Evolutionary conservation across 2,797 vertebrate genomes (phyloP), one percentile per base, ranked within the genome.

Genomic region (Sebastes vulpes): DNA sequence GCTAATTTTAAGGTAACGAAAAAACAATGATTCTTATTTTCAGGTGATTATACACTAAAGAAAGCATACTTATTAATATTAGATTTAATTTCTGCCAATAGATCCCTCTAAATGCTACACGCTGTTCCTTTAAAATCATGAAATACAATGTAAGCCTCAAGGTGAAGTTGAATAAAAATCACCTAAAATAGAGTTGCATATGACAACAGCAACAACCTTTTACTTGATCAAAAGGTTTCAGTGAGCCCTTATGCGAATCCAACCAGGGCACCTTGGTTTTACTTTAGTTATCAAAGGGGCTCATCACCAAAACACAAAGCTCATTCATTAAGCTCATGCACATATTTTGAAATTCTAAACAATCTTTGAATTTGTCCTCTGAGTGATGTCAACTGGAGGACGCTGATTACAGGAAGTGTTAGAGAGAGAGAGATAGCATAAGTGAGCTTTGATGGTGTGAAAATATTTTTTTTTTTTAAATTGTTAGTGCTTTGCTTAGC

Each of bases 191-290:
- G 8, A 74, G 38, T 6, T 56, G 5, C 23, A 14, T n/a, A 21
- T 59, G 58, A 46, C 18, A 60, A 23, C 2, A 64, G 52, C 35
- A 64, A 69, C 48, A 42, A 48, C 46, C 20, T 35, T 53, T 72
- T 14, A 35, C 52, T 25, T 52, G 18, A 74, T 75, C 54, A 60
- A 72, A 79, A 66, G 29, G 63, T 64, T 77, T 64, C 57, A 25
- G 9, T n/a, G 26, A 52, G 25, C 28, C 50, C 38, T 20, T 23
- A 52, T 63, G 64, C 59, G 18, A 67, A 60, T 76, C 28, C 29
- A 86, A 38, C 42, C 54, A 29, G 72, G 87, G 72, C 81, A 88
- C 82, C 76, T 89, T 85, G 82, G 71, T 77, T 82, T 74, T 10
- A 77, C 21, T 75, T 31, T 58, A 23, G 21, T 56, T 81, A 64